Conservation (phyloP, 2,113 vertebrate genomes). For the Macquaria ambigua region DNA sequence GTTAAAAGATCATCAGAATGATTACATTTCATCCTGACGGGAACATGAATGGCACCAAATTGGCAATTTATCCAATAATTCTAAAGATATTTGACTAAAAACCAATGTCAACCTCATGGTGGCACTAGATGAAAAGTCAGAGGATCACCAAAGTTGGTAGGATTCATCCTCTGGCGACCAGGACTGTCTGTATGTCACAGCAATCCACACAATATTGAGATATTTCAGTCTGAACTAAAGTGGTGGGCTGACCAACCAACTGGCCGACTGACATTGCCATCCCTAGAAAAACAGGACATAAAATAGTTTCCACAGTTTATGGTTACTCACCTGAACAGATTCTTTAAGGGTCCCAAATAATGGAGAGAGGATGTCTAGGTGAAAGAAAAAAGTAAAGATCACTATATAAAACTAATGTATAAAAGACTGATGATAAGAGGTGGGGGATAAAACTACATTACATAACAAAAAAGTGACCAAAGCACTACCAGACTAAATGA, state of each 20-base stretch:
- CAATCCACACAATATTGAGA: background rate
- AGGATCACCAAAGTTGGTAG: background rate
- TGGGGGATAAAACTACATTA: background rate
- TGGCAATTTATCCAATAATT: background rate
- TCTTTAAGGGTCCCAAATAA: conserved; percentile 94
- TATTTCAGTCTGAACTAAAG: background rate
- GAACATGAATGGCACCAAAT: background rate
- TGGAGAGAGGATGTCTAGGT: conserved; percentile 95
- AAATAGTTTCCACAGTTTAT: background rate
- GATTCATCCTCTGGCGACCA: background rate
- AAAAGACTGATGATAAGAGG: background rate
- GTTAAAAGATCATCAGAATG: background rate
- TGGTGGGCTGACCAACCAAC: background rate
- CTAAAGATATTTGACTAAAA: too few relatives aligned
- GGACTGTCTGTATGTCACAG: background rate
- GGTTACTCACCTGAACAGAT: conserved; percentile 91
- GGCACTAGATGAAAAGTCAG: background rate
- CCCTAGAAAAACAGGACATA: background rate
- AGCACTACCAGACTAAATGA: background rate
- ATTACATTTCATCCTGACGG: background rate
- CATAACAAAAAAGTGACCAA: background rate
- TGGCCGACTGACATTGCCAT: background rate
- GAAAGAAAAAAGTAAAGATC: background rate
- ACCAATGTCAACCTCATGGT: background rate
- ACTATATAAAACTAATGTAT: background rate